Evolutionary conservation across 2,888 invertebrate genomes (phyloP), one percentile per base, ranked within the genome.

Genomic region (Steinernema hermaphroditum): DNA sequence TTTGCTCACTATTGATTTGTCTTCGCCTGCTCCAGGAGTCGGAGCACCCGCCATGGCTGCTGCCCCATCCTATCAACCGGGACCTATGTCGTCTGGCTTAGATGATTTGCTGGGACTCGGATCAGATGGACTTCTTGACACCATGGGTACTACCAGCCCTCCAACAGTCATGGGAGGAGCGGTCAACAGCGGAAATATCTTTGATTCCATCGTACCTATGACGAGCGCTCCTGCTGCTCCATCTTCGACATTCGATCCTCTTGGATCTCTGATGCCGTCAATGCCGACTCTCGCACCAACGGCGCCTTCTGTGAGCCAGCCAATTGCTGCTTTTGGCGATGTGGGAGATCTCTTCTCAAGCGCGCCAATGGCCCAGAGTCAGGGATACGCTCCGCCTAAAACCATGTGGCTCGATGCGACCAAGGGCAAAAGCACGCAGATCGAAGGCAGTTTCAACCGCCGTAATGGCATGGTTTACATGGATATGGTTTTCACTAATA

Each of bases 401-500:
- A 62, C 62, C 14, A 24, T 78, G 29, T 84, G 81, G 82, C 70
- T 86, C 57, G 84, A 86, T 54, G 85, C 86, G 0, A 73, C 80
- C 8, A 79, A 75, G 16, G 80, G 82, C 12, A 85, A 85, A 88
- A 93, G 98, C 1, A 89, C 98, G 81, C 97, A 99, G 88, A 92
- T 98, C 77, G 92, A 92, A 89, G 98, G 98, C 77, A 93, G 95
- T 6, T 97, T 97, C 89, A 91, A 92, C 0, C 87, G 91, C 75
- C 89, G 93, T 82, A 91, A 91, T 86, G 93, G 93, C 0, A 92
- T 93, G 88, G 91, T 94, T 75, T 91, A 91, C 73, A 95, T 98
- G 94, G 97, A 98, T 86, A 91, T 98, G 91, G 94, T 93, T 0
- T 92, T 98, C 86, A 93, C 93, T 44, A 98, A 98, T 89, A 94